Percentiles rank a stretch among this genome's conserved stretches.
phyloP scores from a whole-genome alignment of 2,797 vertebrate species.

The Molossus alvarezi region DNA sequence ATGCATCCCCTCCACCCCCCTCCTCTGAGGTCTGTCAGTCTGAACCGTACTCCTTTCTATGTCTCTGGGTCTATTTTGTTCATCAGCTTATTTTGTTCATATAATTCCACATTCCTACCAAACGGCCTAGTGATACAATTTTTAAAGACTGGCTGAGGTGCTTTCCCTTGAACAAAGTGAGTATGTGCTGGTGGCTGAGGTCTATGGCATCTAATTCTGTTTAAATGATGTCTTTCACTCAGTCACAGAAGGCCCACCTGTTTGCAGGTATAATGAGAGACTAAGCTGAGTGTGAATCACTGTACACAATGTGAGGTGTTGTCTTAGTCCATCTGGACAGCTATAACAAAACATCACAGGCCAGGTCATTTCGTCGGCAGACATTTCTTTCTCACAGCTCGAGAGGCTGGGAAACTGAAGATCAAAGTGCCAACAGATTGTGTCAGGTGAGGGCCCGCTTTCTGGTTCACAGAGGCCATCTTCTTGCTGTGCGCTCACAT shows the following conservation, averaged over 20 bases:
- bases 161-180: background rate
- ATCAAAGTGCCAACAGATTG: background rate
- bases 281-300: background rate
- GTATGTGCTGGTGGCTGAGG: background rate
- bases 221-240: background rate
- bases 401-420: background rate
- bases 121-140: background rate
- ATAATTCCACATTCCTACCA: background rate
- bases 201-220: background rate
- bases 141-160: background rate
- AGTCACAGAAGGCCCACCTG: background rate
- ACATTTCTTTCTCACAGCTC: background rate
- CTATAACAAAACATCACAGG: background rate
- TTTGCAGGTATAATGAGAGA: constrained; percentile 13
- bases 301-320: background rate
- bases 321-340: background rate
- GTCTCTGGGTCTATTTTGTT: no score
- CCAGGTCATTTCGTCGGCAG: background rate
- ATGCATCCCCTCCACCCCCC: no score
- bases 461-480: background rate
- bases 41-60: no score
- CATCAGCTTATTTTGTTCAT: background rate
- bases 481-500: background rate
- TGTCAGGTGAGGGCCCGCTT: background rate
- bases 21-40: no score